phyloP scores from a whole-genome alignment of 2,888 invertebrate species.

The Junonia oenone region DNA sequence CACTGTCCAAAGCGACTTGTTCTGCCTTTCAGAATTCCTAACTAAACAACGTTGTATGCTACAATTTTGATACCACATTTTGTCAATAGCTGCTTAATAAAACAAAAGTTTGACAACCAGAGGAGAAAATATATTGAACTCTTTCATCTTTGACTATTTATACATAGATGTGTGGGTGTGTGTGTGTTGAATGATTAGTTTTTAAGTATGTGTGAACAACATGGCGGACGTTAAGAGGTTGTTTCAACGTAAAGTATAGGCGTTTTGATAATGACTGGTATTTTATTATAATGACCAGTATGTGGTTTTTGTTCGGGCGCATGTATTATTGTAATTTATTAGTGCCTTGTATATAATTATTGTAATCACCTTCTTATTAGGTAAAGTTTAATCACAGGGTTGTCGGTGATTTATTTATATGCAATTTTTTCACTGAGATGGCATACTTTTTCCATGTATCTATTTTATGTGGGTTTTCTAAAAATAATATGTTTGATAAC shows the following conservation, averaged over 20 bases:
- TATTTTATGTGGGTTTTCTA: too few relatives aligned
- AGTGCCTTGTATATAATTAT: neutral
- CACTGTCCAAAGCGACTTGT: too few relatives aligned
- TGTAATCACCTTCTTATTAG: neutral
- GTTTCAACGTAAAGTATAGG: neutral
- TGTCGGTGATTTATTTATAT: too few relatives aligned
- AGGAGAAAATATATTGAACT: too few relatives aligned
- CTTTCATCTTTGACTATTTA: neutral
- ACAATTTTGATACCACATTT: too few relatives aligned
- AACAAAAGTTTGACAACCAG: too few relatives aligned
- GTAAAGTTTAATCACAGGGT: neutral
- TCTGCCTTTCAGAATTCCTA: too few relatives aligned
- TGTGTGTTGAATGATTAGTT: slow-evolving; percentile 11
- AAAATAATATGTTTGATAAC: too few relatives aligned
- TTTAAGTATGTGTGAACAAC: slow-evolving; percentile 16
- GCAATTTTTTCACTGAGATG: too few relatives aligned
- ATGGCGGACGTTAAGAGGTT: neutral
- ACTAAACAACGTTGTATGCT: too few relatives aligned
- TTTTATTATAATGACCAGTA: neutral
- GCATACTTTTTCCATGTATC: too few relatives aligned
- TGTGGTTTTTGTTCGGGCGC: neutral
- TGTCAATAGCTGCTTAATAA: too few relatives aligned
- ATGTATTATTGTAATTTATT: neutral
- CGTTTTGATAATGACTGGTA: neutral
- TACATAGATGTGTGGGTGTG: neutral